Evolutionary conservation across 2,888 invertebrate species (phyloP).

Genomic region (Sarcophaga rosellei): DNA sequence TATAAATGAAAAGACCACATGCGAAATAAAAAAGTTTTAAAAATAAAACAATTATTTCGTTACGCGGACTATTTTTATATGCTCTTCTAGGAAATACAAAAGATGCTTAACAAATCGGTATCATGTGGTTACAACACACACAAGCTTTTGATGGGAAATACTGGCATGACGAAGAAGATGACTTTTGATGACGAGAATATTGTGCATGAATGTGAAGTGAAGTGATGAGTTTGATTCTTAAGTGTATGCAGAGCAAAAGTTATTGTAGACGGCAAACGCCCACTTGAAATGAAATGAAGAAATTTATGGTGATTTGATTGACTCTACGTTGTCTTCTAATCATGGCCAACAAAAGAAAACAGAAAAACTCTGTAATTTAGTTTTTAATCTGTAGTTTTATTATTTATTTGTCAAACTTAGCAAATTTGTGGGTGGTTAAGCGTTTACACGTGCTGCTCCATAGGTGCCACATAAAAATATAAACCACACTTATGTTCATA

Average conservation of each 20-base stretch:
- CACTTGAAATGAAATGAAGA: constrained; percentile 66
- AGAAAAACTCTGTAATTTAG: neutral
- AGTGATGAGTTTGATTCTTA: constrained; percentile 50
- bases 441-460: constrained; percentile 73
- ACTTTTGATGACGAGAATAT: constrained; percentile 2
- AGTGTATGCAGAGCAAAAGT: constrained; percentile 31
- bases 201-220: too few species aligned
- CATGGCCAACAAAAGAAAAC: neutral
- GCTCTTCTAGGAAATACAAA: constrained; percentile 56
- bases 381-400: neutral
- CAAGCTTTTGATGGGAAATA: neutral
- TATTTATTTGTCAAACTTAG: constrained; percentile 25
- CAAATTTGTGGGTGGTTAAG: constrained; percentile 69
- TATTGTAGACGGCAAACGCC: constrained; percentile 67
- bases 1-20: constrained; percentile 20
- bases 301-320: constrained; percentile 52
- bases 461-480: constrained; percentile 70
- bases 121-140: constrained; percentile 33
- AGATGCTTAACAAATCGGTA: constrained; percentile 42
- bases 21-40: constrained; percentile 39
- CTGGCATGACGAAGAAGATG: constrained; percentile 26
- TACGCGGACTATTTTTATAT: constrained; percentile 59
- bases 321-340: constrained; percentile 62
- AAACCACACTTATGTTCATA: neutral
- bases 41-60: constrained; percentile 65